Conservation (phyloP, 2,113 vertebrate genomes). For the Odocoileus hemionus region DNA sequence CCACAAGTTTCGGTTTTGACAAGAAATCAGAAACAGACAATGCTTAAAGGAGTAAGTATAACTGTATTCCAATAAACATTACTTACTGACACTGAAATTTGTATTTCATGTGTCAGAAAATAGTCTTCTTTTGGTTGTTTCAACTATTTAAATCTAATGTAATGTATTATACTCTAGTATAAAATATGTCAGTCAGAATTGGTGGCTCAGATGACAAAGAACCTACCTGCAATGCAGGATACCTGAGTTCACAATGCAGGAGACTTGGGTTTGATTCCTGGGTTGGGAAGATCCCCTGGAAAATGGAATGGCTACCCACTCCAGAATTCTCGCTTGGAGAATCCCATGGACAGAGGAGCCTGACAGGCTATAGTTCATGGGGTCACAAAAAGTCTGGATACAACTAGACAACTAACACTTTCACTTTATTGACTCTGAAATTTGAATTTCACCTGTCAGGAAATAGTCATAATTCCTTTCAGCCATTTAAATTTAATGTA, state of each 20-base stretch:
- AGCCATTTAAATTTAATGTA: not conserved
- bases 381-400: not conserved
- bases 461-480: not conserved
- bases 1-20: not conserved
- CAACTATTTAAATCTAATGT: not conserved
- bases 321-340: not conserved
- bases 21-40: not conserved
- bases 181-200: not conserved
- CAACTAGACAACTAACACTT: not conserved
- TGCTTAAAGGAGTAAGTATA: not conserved
- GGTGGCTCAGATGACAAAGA: not conserved
- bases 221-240: not conserved
- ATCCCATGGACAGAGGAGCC: not conserved
- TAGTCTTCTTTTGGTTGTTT: not conserved
- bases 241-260: fast-evolving
- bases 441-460: not conserved
- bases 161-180: not conserved
- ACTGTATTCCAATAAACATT: not conserved
- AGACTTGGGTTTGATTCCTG: not conserved
- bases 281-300: not conserved
- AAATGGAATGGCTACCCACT: not conserved
- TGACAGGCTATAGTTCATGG: not conserved
- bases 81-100: not conserved
- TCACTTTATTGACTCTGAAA: not conserved
- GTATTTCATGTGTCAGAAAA: not conserved